Base-by-base conservation (phyloP, 2,113 vertebrate species). In the Pygoscelis antarcticus region DNA sequence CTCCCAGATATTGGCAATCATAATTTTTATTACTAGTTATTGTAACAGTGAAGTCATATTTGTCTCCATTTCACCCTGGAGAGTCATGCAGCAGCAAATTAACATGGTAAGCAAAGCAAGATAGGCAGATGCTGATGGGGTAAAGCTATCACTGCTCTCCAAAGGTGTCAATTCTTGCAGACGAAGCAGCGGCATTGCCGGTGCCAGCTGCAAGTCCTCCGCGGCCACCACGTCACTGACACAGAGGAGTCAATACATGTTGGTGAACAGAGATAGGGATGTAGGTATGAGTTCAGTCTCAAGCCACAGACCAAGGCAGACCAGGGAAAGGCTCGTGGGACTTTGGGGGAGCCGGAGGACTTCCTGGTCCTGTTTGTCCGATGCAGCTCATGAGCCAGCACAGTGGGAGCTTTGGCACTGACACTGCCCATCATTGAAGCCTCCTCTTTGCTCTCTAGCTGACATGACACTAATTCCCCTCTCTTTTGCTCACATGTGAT, bases 1-100 rank as follows among this genome's bases (percentile, higher is more conserved):
- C 96, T 97, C 85, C 91, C 93, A 97, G 97, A 97, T 97, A 97
- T 94, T 92, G 95, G 96, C 97, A 97, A 97, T 97, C 95, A 74
- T 95, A 66, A 94, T 96, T 97, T 97, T 98, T 98, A 98, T 94
- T 80, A 95, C 94, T 94, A 44, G 77, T 96, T 97, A 74, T 94
- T 96, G 96, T 69, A 27, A 47, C 47, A 75, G 71, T 13, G 87
- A 70, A 93, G 95, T 34, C 70, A 18, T 30, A 71, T 96, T 84
- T 94, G 87, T 96, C 94, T 97, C 92, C 72, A 18, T 46, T 89
- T 92, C 93, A 80, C 93, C 95, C 93, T 1, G 10, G 96, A 97
- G 97, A 96, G 78, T 36, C 82, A 65, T 32, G 13, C 30, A 80
- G 95, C 93, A 88, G 70, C 36, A 87, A 74, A 62, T 46, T 11